A percentile compares a stretch with the other conserved stretches of the same genome.
Conservation (phyloP, 2,113 vertebrate genomes). For the Chaenogobius annularis region DNA sequence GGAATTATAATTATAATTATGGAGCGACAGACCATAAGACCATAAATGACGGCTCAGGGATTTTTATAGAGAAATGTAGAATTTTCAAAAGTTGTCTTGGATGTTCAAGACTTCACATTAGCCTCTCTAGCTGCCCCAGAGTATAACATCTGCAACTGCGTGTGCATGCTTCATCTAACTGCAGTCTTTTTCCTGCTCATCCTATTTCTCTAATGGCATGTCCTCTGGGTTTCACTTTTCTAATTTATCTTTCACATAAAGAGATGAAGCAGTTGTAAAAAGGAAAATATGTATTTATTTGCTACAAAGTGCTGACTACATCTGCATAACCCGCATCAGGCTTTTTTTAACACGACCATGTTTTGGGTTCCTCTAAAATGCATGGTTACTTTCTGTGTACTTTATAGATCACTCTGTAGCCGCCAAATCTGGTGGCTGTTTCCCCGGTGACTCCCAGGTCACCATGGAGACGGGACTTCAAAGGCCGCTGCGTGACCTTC, state of each 20-base stretch:
- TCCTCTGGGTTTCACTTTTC: not conserved
- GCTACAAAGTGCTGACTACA: not conserved
- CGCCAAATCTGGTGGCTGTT: slow-evolving; percentile 91
- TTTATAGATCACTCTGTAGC: slow-evolving; percentile 88
- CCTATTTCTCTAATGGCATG: not conserved
- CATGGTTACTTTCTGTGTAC: not conserved
- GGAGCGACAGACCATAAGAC: no score
- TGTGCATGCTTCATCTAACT: not conserved
- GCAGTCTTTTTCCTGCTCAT: not conserved
- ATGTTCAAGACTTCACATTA: not conserved
- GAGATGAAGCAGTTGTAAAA: not conserved
- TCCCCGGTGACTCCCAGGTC: slow-evolving; percentile 82
- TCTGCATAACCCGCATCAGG: not conserved
- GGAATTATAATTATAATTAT: no score
- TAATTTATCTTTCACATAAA: not conserved
- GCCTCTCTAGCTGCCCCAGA: not conserved
- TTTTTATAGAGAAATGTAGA: no score
- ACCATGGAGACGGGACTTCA: slow-evolving; percentile 78
- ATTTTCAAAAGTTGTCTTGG: no score
- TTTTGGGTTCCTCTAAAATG: not conserved
- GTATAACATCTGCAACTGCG: not conserved
- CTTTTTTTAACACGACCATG: not conserved
- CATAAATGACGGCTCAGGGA: no score
- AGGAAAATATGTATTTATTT: not conserved
- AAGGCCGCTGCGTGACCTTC: slow-evolving; percentile 78